Evolutionary conservation across 2,888 invertebrate species (phyloP), one percentile per base, ranked within the genome.

Genomic region (Resseliella maxima): DNA sequence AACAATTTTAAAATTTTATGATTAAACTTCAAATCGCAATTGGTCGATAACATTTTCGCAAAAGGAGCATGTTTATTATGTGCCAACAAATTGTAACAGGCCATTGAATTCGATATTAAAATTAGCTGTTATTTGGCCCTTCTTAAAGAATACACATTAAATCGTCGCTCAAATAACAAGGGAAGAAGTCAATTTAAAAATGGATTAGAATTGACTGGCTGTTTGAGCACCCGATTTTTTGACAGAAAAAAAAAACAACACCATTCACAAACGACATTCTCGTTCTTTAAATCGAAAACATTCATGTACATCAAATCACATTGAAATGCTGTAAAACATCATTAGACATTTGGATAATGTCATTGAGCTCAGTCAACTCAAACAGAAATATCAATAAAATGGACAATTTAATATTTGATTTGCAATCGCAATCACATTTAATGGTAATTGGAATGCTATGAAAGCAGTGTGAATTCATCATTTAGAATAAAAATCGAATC

Each of bases 381-480:
- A 85, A 54, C 64, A 72, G 72, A 72, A 86, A 72, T 24, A 41
- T 50, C 50, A 38, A 86, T 86, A 86, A 86, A 86, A 86, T 38
- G 86, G 86, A 86, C 72, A 86, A 86, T 86, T 86, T 86, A 86
- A 86, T 86, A 86, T 86, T 86, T 86, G 86, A 86, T 86, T 86
- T 64, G 86, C 72, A 64, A 86, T 72, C 41, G 59, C 86, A 86
- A 86, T 86, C 64, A 50, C 64, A 38, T 38, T 86, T 86, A 72
- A 86, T 86, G 86, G 86, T 86, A 86, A 86, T 86, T 86, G 86
- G 18, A 31, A 46, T 85, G 27, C 0, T 18, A 36, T 85, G 8
- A 38, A 59, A 50, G 2, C 50, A 18, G 15, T 8, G 10, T 10
- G 50, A 50, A 50, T 12, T 12, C 15, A 50, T 12, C 5, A 41